phyloP scores from a whole-genome alignment of 2,797 vertebrate genomes.

The Darevskia mixta region DNA sequence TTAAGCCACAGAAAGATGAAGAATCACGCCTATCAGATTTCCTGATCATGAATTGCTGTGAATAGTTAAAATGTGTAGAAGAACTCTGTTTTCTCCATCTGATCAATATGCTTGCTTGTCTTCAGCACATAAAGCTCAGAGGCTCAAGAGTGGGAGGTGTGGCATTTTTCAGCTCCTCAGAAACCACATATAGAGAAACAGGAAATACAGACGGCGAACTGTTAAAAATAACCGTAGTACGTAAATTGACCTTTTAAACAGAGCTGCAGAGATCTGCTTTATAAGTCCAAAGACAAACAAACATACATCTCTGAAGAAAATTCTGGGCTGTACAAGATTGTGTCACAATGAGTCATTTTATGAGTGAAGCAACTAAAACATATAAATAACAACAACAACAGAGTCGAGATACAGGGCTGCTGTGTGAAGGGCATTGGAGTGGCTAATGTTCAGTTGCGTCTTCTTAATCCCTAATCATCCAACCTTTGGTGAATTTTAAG shows the following conservation, averaged over 20 bases:
- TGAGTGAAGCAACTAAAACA: too few species aligned
- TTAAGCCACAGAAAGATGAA: not conserved
- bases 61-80: not conserved
- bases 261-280: slow-evolving; percentile 6
- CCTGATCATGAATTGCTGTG: not conserved
- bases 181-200: slow-evolving; percentile 21
- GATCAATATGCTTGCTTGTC: not conserved
- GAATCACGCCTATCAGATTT: not conserved
- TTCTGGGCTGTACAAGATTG: not conserved
- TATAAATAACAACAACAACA: too few species aligned
- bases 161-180: slow-evolving; percentile 7
- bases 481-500: not conserved
- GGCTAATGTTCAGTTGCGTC: not conserved
- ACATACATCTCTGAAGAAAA: not conserved
- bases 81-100: not conserved
- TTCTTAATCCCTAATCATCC: not conserved
- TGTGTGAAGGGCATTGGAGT: not conserved
- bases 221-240: slow-evolving; percentile 23
- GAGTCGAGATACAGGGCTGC: not conserved
- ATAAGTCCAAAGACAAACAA: not conserved
- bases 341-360: too few species aligned
- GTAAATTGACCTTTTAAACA: slow-evolving; percentile 31
- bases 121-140: not conserved
- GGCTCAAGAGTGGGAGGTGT: not conserved
- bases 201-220: slow-evolving; percentile 15